Base-by-base conservation (phyloP, 53 echinoderm and acorn worm genomes). In the Pentamera pediparva region DNA sequence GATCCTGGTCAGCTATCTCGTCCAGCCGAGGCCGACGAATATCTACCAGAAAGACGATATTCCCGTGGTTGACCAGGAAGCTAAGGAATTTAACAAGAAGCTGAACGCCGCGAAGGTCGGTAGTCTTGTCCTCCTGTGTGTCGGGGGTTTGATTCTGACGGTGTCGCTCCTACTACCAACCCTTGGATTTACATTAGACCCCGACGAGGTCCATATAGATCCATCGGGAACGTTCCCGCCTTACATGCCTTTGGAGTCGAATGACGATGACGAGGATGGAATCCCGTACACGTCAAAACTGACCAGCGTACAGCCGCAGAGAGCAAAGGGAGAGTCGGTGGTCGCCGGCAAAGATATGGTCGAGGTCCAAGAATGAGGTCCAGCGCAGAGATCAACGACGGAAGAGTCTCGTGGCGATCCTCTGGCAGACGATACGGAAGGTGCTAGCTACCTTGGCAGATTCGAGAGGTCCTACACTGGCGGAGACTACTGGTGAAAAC, bases 211-310 rank as follows among this genome's bases (percentile, higher is more conserved):
- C 17, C 62, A 80, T 25, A 75, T 90, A 1, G 94, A 94, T 67
- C 79, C 94, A 17, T 89, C 89, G 33, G 89, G 87, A 35, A 76
- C 74, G 31, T 98, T 91, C 75, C 91, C 98, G 54, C 98, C 98
- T 30, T 98, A 91, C 59, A 84, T 98, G 91, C 90, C 98, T 19
- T 54, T 91, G 17, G 86, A 82, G 55, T 83, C 86, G 52, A 86
- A 72, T 26, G 90, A 91, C 34, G 60, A 85, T 10, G 69, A 80
- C 9, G 91, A 98, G 10, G 98, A 98, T 21, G 91, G 91, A 4
- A 90, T 98, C 43, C 98, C 98, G n/a, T 91, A 88, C 74, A 98
- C 98, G 8, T 91, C 98, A 21, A 85, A 89, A 34, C 69, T 98
- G 40, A 88, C 90, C 37, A 98, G 85, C 51, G 92, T 98, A 2